Conservation (phyloP, 2,113 vertebrate species). For the Mus pahari region DNA sequence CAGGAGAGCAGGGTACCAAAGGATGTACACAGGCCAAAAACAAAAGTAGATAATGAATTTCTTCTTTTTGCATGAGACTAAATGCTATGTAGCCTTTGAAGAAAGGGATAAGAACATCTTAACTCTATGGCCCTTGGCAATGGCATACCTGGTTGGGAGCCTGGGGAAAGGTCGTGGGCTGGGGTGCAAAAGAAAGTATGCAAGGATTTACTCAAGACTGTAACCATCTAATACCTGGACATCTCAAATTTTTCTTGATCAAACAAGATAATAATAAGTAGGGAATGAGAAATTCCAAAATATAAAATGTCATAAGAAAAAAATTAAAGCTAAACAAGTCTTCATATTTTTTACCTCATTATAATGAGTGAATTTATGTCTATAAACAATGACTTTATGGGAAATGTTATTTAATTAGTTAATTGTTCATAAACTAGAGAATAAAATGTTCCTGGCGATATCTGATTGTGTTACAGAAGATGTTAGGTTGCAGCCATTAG, state of each 20-base stretch:
- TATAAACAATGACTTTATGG: neutral
- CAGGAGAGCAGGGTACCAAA: neutral
- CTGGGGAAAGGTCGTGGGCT: neutral
- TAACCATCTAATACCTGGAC: neutral
- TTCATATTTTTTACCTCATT: neutral
- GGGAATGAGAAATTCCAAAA: neutral
- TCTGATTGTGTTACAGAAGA: neutral
- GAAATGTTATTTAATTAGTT: slow-evolving; percentile 34
- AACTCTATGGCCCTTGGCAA: neutral
- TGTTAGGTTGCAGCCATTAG: neutral
- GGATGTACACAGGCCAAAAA: neutral
- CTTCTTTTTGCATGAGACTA: neutral
- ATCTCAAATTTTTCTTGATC: neutral
- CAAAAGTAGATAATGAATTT: neutral
- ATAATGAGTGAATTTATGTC: slow-evolving; percentile 1
- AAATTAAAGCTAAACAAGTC: neutral
- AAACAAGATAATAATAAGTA: neutral
- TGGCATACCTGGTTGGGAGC: neutral
- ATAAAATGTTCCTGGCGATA: neutral
- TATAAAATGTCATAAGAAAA: neutral
- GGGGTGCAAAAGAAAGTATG: neutral
- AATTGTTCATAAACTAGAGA: neutral
- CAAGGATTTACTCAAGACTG: neutral
- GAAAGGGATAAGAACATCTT: neutral
- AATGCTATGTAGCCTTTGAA: neutral